Base-by-base conservation (phyloP, 2,888 invertebrate genomes). In the Leptinotarsa tumamoca region DNA sequence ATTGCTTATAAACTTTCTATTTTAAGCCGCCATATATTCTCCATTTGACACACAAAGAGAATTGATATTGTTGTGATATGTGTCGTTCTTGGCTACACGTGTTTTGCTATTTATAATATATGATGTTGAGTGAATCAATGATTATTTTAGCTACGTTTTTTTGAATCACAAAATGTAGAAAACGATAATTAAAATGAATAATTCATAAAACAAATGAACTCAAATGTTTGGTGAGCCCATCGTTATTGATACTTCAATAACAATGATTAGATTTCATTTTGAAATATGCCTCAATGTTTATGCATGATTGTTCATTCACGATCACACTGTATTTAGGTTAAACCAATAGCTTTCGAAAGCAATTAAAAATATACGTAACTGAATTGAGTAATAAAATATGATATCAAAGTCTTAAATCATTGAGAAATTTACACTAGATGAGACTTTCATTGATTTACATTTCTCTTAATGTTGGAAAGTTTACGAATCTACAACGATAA, bases 391-490 rank as follows among this genome's bases (percentile, higher is more conserved):
- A 63, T 33, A 63, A 63, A 63, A 63, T 63, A 4, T 15, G 33
- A 33, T 27, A 63, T 15, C 63, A 17, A 14, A 63, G 33, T 15
- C 15, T 63, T 63, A 33, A 63, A 63, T 63, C 63, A 63, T 17
- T 63, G 4, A 33, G 7, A 63, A 33, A 63, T 63, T 3, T 63
- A 63, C 10, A 63, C 7, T 63, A 17, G 14, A 63, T 7, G 63
- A 7, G 33, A 63, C 63, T 63, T 33, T 63, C 33, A 63, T 15
- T 63, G 63, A 63, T 63, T 33, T 63, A 63, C 63, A 17, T 33
- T 43, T 17, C 7, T 33, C n/a, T 63, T 27, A 33, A 63, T 63
- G 14, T n/a, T 33, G 3, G 63, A 63, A 23, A 63, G 33, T 63
- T 33, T 63, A 63, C 63, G 33, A 63, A 63, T 5, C 63, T 14